These are phyloP conservation scores for Hirudinaria manillensis DNA, from an alignment of 2,888 invertebrate genomes.

Conservation along the genomic window DNA sequence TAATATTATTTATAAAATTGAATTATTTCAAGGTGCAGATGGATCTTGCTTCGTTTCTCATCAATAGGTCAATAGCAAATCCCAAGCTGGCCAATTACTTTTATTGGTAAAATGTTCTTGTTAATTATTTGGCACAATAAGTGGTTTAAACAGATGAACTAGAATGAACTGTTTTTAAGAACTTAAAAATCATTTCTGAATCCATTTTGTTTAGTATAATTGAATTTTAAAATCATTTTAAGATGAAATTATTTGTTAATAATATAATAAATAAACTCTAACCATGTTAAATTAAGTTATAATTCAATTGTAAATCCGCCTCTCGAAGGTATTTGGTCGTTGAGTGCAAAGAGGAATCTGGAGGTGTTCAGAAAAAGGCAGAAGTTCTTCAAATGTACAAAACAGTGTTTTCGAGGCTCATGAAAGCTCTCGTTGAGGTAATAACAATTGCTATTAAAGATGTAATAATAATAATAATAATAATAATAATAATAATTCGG, in stretches of 20 bases:
- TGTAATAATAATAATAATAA: not conserved
- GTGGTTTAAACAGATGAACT: too few species aligned
- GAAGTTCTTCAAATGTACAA: conserved; percentile 76
- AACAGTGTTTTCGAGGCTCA: conserved; percentile 80
- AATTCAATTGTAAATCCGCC: too few species aligned
- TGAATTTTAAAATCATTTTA: too few species aligned
- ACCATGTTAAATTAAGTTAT: too few species aligned
- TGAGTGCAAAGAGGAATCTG: conserved; percentile 77
- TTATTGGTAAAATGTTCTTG: conserved; percentile 75
- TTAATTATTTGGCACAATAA: too few species aligned
- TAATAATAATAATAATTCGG: too few species aligned
- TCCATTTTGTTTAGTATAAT: too few species aligned
- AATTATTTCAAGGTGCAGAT: conserved; percentile 43
- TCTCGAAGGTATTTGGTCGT: conserved; percentile 61
- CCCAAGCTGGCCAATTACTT: conserved; percentile 87
- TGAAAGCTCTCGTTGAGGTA: conserved; percentile 61
- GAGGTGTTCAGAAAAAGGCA: conserved; percentile 61
- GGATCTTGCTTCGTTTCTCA: conserved; percentile 83
- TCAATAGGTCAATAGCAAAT: conserved; percentile 80
- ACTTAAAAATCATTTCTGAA: too few species aligned
- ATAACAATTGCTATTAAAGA: conserved; percentile 28
- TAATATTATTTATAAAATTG: not conserved
- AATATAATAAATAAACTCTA: too few species aligned
- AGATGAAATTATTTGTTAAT: too few species aligned
- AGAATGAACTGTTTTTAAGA: too few species aligned